phyloP scores from a whole-genome alignment of 2,888 invertebrate genomes.

The Thera britannica region DNA sequence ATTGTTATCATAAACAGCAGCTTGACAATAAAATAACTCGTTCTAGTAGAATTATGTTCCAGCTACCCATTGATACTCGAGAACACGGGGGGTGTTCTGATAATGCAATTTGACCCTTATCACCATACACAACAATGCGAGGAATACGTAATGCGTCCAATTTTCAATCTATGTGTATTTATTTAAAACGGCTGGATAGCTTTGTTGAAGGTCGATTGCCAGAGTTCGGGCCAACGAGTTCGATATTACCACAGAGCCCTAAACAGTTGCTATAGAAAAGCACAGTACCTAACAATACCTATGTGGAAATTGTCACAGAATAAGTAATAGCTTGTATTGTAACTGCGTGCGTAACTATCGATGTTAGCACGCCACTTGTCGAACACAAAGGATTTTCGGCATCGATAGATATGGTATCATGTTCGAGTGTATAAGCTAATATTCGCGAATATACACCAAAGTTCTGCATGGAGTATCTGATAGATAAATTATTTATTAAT shows the following conservation, averaged over 20 bases:
- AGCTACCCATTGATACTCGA: slow-evolving; percentile 3
- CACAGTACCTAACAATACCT: slow-evolving; percentile 1
- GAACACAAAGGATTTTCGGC: slow-evolving; percentile 12
- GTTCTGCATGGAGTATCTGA: neutral
- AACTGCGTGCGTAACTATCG: slow-evolving; percentile 22
- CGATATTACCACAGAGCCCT: slow-evolving; percentile 13
- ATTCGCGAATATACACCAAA: neutral
- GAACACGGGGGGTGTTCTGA: slow-evolving; percentile 2
- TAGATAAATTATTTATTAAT: neutral
- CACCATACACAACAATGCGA: slow-evolving; percentile 27
- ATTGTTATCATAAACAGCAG: too few relatives aligned
- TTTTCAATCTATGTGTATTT: slow-evolving; percentile 15
- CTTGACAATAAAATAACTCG: neutral
- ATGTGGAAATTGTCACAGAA: slow-evolving; percentile 1
- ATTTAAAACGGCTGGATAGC: slow-evolving; percentile 25
- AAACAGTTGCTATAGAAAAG: neutral
- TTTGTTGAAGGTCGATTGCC: slow-evolving; percentile 22
- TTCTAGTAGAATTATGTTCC: neutral
- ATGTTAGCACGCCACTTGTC: slow-evolving; percentile 18
- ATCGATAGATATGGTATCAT: slow-evolving; percentile 21
- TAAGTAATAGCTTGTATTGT: slow-evolving; percentile 9
- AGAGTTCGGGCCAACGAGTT: slow-evolving; percentile 17
- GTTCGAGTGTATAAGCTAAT: slow-evolving; percentile 5
- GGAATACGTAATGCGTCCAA: slow-evolving; percentile 16
- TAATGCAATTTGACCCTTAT: slow-evolving; percentile 27